Evolutionary conservation across 2,888 invertebrate species (phyloP).

Genomic region (Drosophila subquinaria): DNA sequence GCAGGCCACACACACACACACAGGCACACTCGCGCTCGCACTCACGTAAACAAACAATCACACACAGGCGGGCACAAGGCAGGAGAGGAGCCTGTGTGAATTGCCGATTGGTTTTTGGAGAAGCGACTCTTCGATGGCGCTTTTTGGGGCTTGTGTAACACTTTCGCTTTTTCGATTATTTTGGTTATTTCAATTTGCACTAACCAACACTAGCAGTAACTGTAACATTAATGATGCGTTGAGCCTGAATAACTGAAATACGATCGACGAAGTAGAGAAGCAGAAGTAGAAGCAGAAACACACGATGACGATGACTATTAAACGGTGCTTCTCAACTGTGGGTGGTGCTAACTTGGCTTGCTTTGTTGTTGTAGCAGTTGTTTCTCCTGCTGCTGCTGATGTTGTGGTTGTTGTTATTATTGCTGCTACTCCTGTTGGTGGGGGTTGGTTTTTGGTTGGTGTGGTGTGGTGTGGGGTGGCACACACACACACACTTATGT

Average conservation of each 20-base stretch:
- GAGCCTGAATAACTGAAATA: constrained; percentile 47
- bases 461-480: constrained; percentile 65
- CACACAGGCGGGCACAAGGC: constrained; percentile 28
- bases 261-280: constrained; percentile 56
- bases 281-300: constrained; percentile 38
- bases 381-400: constrained; percentile 40
- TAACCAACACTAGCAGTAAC: constrained; percentile 48
- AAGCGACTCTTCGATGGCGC: constrained; percentile 16
- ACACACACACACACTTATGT: constrained; percentile 44
- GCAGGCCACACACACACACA: constrained; percentile 14
- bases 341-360: constrained; percentile 68
- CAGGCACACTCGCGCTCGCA: constrained; percentile 21
- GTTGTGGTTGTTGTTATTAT: constrained; percentile 38
- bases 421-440: constrained; percentile 68
- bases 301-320: constrained; percentile 64
- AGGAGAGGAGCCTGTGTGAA: constrained; percentile 21
- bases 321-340: constrained; percentile 63
- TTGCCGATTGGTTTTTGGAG: constrained; percentile 36
- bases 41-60: constrained; percentile 21
- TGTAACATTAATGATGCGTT: constrained; percentile 44
- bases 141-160: constrained; percentile 61
- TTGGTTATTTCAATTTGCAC: constrained; percentile 50
- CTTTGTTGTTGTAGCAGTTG: constrained; percentile 55
- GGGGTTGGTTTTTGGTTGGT: constrained; percentile 76
- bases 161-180: constrained; percentile 61